phyloP scores from a whole-genome alignment of 2,888 invertebrate species.

The Eledona agricola region DNA sequence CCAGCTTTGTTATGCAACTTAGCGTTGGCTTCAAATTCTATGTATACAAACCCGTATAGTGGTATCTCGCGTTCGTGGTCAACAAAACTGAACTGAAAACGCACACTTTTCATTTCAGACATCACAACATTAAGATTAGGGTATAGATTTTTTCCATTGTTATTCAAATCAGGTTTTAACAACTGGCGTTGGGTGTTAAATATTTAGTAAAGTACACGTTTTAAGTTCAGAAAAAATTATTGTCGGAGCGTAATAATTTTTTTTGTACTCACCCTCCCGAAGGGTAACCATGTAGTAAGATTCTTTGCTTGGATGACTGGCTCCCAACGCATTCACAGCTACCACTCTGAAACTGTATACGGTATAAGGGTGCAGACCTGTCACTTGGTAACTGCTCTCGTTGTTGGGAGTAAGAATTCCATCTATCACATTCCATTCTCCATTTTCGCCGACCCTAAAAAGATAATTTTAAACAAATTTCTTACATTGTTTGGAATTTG shows the following conservation, averaged over 20 bases:
- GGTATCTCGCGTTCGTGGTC: too few relatives aligned
- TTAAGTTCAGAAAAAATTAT: conserved; percentile 25
- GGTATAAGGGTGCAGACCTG: conserved; percentile 74
- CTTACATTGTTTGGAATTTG: conserved; percentile 15
- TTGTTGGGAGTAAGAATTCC: conserved; percentile 72
- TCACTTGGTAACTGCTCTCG: conserved; percentile 72
- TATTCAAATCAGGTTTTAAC: too few relatives aligned
- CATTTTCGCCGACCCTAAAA: conserved; percentile 74
- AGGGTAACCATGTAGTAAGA: conserved; percentile 79
- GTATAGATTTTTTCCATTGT: too few relatives aligned
- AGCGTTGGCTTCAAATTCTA: too few relatives aligned
- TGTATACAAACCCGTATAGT: too few relatives aligned
- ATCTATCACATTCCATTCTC: conserved; percentile 71
- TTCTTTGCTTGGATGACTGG: conserved; percentile 73
- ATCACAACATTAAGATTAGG: too few relatives aligned
- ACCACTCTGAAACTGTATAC: conserved; percentile 78
- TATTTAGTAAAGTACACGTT: too few relatives aligned
- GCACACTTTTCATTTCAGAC: too few relatives aligned
- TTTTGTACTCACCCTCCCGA: conserved; percentile 70
- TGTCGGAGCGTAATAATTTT: conserved; percentile 36
- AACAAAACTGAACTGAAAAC: too few relatives aligned
- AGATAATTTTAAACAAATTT: conserved; percentile 36
- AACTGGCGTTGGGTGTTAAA: too few relatives aligned
- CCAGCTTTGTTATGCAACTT: too few relatives aligned
- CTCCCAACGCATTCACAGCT: conserved; percentile 77